Evolutionary conservation across 2,888 invertebrate species (phyloP).

Genomic region (Monochamus alternatus): DNA sequence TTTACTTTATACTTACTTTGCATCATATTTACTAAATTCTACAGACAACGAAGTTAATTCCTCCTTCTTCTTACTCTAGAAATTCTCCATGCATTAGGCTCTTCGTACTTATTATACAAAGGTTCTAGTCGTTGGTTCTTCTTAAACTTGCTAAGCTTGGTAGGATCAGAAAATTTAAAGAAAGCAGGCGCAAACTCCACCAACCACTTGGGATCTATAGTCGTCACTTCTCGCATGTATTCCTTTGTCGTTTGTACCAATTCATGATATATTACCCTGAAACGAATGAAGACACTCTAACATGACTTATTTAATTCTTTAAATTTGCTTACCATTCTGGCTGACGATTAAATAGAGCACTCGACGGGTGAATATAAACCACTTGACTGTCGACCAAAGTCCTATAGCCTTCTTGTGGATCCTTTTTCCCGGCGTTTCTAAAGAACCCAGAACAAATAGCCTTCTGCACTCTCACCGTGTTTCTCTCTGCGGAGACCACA

Average conservation of each 20-base stretch:
- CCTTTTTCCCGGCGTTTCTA: slow-evolving; percentile 98
- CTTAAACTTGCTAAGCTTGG: slow-evolving; percentile 98
- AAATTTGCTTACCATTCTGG: slow-evolving; percentile 89
- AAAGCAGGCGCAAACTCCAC: slow-evolving; percentile 99
- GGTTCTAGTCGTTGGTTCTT: slow-evolving; percentile 99
- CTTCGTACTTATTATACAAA: slow-evolving; percentile 98
- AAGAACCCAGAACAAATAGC: slow-evolving; percentile 99
- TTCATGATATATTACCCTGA: slow-evolving; percentile 97
- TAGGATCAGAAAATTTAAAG: slow-evolving; percentile 99
- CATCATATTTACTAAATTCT: too few relatives aligned
- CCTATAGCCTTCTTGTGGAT: slow-evolving; percentile 98
- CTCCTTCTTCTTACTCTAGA: slow-evolving; percentile 91
- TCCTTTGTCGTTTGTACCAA: slow-evolving; percentile 98
- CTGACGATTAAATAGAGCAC: slow-evolving; percentile 97
- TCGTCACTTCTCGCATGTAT: slow-evolving; percentile 98
- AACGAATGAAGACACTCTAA: slow-evolving; percentile 51
- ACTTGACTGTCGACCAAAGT: slow-evolving; percentile 98
- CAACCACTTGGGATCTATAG: slow-evolving; percentile 98
- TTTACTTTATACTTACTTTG: too few relatives aligned
- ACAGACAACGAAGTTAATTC: slow-evolving; percentile 75
- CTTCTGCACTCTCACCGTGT: slow-evolving; percentile 96
- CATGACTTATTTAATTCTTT: not conserved
- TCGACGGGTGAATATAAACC: slow-evolving; percentile 99
- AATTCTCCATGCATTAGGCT: slow-evolving; percentile 99
- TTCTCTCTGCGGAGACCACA: slow-evolving; percentile 96